Conservation (phyloP, 2,113 vertebrate species). For the Prolemur simus region DNA sequence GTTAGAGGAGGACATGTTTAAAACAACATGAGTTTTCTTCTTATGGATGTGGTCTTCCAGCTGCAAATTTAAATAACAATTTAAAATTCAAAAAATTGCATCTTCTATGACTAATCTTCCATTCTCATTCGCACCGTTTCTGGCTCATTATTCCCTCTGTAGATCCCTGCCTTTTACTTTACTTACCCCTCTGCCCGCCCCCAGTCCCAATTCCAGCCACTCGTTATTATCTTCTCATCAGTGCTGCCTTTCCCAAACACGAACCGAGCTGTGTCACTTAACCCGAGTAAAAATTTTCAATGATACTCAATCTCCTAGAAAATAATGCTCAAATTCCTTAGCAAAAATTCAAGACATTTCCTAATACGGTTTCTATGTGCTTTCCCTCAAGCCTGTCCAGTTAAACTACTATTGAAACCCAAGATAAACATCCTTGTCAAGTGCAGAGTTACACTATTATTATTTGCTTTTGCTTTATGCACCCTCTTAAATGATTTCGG, state of each 20-base stretch:
- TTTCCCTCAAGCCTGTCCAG: neutral
- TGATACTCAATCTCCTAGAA: neutral
- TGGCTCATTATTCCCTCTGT: neutral
- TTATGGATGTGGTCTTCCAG: neutral
- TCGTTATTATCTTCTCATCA: neutral
- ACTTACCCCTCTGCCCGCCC: neutral
- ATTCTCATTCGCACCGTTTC: neutral
- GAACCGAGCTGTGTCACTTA: neutral
- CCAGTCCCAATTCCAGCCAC: neutral
- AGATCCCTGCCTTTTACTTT: neutral
- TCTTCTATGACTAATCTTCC: neutral
- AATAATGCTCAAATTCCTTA: neutral
- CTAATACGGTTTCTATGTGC: neutral
- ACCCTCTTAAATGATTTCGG: neutral
- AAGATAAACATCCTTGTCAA: neutral
- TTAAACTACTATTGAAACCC: neutral
- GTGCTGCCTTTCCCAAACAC: neutral
- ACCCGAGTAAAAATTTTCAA: neutral
- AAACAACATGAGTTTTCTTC: neutral
- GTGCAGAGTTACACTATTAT: neutral
- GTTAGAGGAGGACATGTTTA: neutral
- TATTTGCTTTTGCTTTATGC: neutral
- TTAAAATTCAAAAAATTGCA: neutral
- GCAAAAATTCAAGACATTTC: neutral
- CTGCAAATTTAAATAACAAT: neutral